Evolutionary conservation across 2,888 invertebrate species (phyloP).

Genomic region (Ctenicera cuprea): DNA sequence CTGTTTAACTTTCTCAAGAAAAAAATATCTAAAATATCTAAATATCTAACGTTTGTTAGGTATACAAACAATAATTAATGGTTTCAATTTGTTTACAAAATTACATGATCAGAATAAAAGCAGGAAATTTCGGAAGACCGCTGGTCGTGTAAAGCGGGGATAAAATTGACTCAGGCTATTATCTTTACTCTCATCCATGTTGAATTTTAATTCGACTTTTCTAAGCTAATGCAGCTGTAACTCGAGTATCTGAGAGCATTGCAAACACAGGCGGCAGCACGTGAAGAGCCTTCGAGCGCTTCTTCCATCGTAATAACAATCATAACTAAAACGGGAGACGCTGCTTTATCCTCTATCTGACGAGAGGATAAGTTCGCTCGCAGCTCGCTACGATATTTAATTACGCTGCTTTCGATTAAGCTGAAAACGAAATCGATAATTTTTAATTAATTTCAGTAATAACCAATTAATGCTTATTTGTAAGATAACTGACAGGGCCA

Average conservation of each 20-base stretch:
- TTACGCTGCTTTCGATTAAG: neutral
- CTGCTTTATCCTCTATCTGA: conserved; percentile 24
- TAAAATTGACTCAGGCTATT: conserved; percentile 32
- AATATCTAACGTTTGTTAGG: too few relatives aligned
- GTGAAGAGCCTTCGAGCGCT: conserved; percentile 45
- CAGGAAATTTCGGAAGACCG: neutral
- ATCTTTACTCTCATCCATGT: conserved; percentile 36
- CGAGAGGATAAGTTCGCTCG: conserved; percentile 14
- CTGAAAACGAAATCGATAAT: conserved; percentile 22
- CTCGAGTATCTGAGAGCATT: conserved; percentile 47
- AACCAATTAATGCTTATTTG: conserved; percentile 30
- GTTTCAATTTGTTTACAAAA: too few relatives aligned
- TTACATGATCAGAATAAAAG: neutral
- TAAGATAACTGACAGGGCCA: neutral
- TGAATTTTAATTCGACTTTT: conserved; percentile 50
- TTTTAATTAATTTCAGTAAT: conserved; percentile 33
- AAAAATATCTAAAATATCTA: too few relatives aligned
- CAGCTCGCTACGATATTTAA: conserved; percentile 16
- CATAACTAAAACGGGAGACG: conserved; percentile 47
- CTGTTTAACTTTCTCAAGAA: too few relatives aligned
- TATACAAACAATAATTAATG: too few relatives aligned
- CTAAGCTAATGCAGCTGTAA: conserved; percentile 49
- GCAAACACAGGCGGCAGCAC: conserved; percentile 45
- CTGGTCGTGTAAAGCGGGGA: conserved; percentile 5
- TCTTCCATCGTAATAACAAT: conserved; percentile 44